These are phyloP conservation scores for Oryzias melastigma DNA, from an alignment of 2,113 vertebrate species.

Conservation along the genomic window DNA sequence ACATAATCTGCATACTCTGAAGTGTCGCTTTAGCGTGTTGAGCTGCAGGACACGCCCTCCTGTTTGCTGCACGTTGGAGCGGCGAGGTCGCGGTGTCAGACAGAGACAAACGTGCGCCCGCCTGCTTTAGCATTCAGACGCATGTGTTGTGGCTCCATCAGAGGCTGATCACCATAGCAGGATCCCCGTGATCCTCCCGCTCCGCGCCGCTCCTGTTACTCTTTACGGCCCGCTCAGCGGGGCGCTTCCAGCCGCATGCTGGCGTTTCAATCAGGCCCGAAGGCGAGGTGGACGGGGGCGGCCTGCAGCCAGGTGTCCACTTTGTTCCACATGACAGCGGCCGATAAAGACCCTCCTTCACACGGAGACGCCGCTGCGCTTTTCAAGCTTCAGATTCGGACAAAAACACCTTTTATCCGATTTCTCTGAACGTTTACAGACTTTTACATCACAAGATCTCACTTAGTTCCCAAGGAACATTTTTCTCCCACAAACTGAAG, in stretches of 20 bases:
- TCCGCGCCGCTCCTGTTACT: slow-evolving; percentile 80
- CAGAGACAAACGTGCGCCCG: slow-evolving; percentile 69
- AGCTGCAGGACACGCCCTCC: slow-evolving; percentile 41
- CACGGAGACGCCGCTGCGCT: too few relatives aligned
- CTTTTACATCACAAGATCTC: too few relatives aligned
- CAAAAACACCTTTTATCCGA: too few relatives aligned
- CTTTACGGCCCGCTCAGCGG: slow-evolving; percentile 57
- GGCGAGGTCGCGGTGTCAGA: slow-evolving; percentile 75
- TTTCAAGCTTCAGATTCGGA: too few relatives aligned
- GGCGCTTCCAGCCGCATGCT: slow-evolving; percentile 62
- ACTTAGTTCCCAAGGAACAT: too few relatives aligned
- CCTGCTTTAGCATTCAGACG: slow-evolving; percentile 81
- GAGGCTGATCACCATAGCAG: slow-evolving; percentile 93
- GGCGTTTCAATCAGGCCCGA: slow-evolving; percentile 62
- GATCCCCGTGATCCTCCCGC: slow-evolving; percentile 77
- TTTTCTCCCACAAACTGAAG: background rate
- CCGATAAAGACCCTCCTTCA: too few relatives aligned
- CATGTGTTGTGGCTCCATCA: slow-evolving; percentile 93
- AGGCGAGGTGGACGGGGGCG: slow-evolving; percentile 50
- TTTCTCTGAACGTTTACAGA: too few relatives aligned
- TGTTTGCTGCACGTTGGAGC: slow-evolving; percentile 54
- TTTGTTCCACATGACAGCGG: background rate
- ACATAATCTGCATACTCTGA: background rate
- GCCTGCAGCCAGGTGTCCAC: background rate
- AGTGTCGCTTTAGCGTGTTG: background rate